A percentile compares a stretch with the other conserved stretches of the same genome.
Evolutionary conservation across 2,797 vertebrate species (phyloP).

Genomic region (Micropoecilia bifurca): DNA sequence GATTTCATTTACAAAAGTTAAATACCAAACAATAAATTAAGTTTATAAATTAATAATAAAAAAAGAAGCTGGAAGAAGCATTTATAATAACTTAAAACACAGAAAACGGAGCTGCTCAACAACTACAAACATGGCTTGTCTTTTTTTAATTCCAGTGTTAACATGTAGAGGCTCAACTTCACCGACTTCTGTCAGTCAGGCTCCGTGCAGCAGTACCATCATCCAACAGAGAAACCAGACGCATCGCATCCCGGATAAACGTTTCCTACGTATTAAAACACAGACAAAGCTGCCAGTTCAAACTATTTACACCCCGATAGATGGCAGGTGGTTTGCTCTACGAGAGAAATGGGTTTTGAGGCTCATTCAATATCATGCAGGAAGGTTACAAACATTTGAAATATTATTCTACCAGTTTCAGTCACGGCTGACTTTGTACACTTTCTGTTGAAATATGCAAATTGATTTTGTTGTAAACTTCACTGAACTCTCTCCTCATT

Average conservation of each 20-base stretch:
- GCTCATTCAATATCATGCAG: conserved; percentile 30
- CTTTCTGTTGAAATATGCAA: conserved; percentile 58
- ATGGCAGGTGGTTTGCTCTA: conserved; percentile 19
- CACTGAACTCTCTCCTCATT: conserved; percentile 25
- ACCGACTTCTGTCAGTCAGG: conserved; percentile 21
- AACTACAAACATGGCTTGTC: conserved; percentile 54
- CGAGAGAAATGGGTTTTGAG: conserved; percentile 8
- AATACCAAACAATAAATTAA: conserved; percentile 84
- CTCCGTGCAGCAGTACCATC: conserved; percentile 26
- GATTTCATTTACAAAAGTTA: conserved; percentile 70
- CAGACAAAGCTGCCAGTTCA: conserved; percentile 58
- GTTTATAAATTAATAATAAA: conserved; percentile 80
- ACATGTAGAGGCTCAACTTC: conserved; percentile 45
- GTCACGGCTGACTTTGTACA: conserved; percentile 38
- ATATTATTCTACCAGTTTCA: conserved; percentile 45
- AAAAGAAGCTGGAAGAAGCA: conserved; percentile 67
- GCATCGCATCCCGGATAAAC: conserved; percentile 44
- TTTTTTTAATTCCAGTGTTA: conserved; percentile 77
- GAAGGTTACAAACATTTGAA: conserved; percentile 34
- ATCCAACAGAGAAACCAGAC: conserved; percentile 32
- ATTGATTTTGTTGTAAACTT: conserved; percentile 72
- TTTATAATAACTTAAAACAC: conserved; percentile 74
- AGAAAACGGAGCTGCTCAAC: conserved; percentile 75
- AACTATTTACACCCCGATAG: conserved; percentile 42
- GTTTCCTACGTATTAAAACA: conserved; percentile 44